Percentiles rank a stretch among this genome's conserved stretches.
phyloP scores from a whole-genome alignment of 2,797 vertebrate species.

The Arctocebus calabarensis region DNA sequence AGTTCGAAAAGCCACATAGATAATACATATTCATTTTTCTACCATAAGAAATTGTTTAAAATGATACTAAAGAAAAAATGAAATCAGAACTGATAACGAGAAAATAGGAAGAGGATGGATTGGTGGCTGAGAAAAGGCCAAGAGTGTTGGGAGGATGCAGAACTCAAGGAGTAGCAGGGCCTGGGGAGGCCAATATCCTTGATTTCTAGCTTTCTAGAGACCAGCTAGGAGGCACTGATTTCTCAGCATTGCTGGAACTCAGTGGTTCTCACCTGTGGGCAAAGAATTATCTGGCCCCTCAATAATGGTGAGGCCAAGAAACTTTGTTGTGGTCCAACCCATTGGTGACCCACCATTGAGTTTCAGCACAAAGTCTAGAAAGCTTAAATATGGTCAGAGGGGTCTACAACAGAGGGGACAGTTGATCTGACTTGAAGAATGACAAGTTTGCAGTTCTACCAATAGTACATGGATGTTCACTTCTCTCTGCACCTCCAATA shows the following conservation, averaged over 20 bases:
- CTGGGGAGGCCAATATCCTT: neutral
- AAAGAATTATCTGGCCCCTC: neutral
- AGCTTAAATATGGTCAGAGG: neutral
- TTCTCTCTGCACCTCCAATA: too few species aligned
- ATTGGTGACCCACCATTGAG: neutral
- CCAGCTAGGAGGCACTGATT: neutral
- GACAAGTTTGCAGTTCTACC: too few species aligned
- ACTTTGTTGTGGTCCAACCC: neutral
- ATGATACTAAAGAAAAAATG: neutral
- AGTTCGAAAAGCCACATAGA: neutral
- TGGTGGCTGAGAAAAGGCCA: neutral
- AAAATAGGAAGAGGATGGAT: neutral
- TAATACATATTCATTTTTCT: neutral
- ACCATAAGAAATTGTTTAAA: neutral
- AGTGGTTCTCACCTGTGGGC: neutral
- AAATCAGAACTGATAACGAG: neutral
- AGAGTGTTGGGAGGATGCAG: too few species aligned
- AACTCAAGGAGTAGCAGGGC: neutral
- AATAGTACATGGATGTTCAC: too few species aligned
- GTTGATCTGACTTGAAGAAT: neutral
- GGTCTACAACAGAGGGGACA: neutral
- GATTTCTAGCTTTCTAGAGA: neutral
- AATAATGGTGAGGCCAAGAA: neutral
- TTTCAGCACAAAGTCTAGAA: neutral
- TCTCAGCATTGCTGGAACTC: neutral